Evolutionary conservation across 2,113 vertebrate genomes (phyloP).

Genomic region (Corythaeola cristata): DNA sequence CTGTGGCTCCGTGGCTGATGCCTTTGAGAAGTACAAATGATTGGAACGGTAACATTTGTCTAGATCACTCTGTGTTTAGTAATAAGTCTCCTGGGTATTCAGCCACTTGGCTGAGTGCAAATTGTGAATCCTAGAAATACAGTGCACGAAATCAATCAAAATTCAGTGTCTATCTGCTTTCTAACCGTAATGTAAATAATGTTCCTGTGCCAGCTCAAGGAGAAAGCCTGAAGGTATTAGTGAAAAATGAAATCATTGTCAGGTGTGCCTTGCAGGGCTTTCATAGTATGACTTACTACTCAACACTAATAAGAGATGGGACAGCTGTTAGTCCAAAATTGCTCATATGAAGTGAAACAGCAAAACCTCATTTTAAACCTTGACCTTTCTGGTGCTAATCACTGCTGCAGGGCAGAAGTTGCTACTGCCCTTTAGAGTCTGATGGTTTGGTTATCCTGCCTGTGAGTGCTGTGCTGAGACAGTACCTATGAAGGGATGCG

Average conservation of each 20-base stretch:
- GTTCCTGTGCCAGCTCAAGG: not conserved
- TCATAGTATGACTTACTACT: not conserved
- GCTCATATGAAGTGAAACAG: constrained; percentile 27
- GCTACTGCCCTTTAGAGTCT: not conserved
- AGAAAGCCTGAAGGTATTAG: not conserved
- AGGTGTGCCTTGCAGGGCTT: not conserved
- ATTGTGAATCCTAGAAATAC: not conserved
- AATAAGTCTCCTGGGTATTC: constrained; percentile 14
- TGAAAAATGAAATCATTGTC: not conserved
- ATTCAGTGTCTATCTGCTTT: not conserved
- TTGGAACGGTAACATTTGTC: constrained; percentile 35
- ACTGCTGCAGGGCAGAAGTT: not conserved
- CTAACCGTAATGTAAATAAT: not conserved
- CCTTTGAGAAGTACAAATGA: constrained; percentile 10
- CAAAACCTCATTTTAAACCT: constrained; percentile 51
- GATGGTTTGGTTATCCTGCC: not conserved
- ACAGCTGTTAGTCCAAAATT: constrained; percentile 52
- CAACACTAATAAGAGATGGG: not conserved
- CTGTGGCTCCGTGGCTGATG: not conserved
- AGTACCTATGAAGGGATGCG: not conserved
- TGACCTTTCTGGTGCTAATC: constrained; percentile 40
- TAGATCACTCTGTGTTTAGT: not conserved
- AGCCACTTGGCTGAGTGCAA: not conserved
- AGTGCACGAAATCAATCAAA: not conserved
- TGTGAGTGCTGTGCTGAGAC: not conserved